Evolutionary conservation across 2,888 invertebrate genomes (phyloP).

Genomic region (Eurytoma californica): DNA sequence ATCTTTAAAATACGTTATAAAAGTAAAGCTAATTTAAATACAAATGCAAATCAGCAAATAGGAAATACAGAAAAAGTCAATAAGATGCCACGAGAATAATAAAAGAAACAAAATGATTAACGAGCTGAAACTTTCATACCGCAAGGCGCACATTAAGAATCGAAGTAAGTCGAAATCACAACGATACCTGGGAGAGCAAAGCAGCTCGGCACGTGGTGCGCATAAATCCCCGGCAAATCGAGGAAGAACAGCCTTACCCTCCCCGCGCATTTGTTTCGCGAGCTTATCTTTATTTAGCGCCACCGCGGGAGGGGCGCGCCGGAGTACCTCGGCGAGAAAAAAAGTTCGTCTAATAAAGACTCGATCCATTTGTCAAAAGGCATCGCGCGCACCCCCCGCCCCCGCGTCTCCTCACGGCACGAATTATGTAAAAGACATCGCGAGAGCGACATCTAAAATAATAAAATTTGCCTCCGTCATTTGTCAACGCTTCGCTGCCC

Average conservation of each 20-base stretch:
- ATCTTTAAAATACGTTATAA: too few species aligned
- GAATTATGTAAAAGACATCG: conserved; percentile 72
- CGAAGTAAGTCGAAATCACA: background rate
- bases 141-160: too few species aligned
- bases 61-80: too few species aligned
- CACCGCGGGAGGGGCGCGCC: conserved; percentile 63
- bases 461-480: conserved; percentile 74
- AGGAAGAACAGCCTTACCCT: conserved; percentile 29
- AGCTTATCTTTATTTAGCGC: conserved; percentile 69
- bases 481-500: conserved; percentile 69
- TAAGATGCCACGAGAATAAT: too few species aligned
- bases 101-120: too few species aligned
- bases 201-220: background rate
- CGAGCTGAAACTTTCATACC: too few species aligned
- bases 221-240: conserved; percentile 11
- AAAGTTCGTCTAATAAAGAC: conserved; percentile 72
- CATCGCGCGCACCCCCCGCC: conserved; percentile 21
- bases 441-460: conserved; percentile 72
- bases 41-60: too few species aligned
- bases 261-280: conserved; percentile 40
- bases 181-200: background rate
- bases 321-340: conserved; percentile 56
- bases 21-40: too few species aligned
- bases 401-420: background rate
- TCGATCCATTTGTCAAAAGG: conserved; percentile 72